Conservation (phyloP, 2,888 invertebrate genomes). For the Lasioglossum lativentre region DNA sequence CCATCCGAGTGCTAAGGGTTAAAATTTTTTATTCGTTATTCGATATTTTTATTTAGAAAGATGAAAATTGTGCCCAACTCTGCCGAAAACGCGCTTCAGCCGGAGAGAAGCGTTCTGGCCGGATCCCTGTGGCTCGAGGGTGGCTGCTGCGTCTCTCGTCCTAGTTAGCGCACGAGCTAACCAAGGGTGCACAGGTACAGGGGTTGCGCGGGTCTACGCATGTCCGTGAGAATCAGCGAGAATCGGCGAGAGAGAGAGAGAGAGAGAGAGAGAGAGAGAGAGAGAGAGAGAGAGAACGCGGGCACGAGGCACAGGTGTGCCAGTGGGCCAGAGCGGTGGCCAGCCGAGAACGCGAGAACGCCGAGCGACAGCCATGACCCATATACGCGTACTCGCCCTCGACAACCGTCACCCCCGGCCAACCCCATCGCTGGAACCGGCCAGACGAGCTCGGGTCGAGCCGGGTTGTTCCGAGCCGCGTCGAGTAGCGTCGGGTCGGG, state of each 20-base stretch:
- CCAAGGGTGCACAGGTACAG: neutral
- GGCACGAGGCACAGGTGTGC: slow-evolving; percentile 2
- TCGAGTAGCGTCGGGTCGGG: neutral
- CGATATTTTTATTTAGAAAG: too few species aligned
- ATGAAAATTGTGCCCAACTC: too few species aligned
- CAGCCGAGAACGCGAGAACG: slow-evolving; percentile 2
- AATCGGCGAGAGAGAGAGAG: slow-evolving; percentile 5
- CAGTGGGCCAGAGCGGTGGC: slow-evolving; percentile 9
- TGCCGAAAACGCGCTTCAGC: neutral
- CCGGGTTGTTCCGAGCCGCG: neutral
- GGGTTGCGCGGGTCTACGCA: slow-evolving; percentile 9
- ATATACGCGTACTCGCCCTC: slow-evolving; percentile 67
- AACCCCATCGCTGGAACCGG: slow-evolving; percentile 53
- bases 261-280: slow-evolving; percentile 8
- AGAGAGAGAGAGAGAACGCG: slow-evolving; percentile 7
- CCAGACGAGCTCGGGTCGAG: neutral
- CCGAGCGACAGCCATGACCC: slow-evolving; percentile 72
- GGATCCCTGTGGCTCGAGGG: neutral
- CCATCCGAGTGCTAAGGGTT: too few species aligned
- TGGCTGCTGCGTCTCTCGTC: neutral
- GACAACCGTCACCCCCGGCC: slow-evolving; percentile 44
- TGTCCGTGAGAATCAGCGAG: neutral
- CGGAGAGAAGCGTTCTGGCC: neutral
- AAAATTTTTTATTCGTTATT: too few species aligned
- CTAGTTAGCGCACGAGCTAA: neutral